These are phyloP conservation scores for Actinia tenebrosa DNA, from an alignment of 64 coral and sea anemone species.

Conservation along the genomic window DNA sequence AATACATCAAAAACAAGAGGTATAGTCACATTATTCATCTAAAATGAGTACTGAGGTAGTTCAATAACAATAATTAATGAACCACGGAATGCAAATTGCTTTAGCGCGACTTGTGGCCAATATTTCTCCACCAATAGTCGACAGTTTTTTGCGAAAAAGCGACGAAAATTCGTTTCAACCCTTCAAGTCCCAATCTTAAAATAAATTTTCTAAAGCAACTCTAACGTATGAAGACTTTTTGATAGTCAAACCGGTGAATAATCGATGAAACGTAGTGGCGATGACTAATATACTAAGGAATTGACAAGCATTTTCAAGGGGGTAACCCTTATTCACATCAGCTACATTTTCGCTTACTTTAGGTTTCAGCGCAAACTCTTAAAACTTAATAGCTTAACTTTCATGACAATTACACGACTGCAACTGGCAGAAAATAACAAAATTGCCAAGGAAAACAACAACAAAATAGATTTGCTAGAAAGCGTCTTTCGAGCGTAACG, in stretches of 20 bases:
- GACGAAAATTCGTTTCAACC: background rate
- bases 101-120: background rate
- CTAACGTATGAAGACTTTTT: background rate
- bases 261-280: background rate
- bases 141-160: background rate
- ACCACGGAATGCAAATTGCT: background rate
- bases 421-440: background rate
- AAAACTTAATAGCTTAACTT: background rate
- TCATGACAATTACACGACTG: background rate
- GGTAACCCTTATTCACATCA: background rate
- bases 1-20: background rate
- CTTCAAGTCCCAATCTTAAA: background rate
- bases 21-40: background rate
- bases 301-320: background rate
- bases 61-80: background rate
- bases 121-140: background rate
- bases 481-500: slow-evolving; percentile 24
- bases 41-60: background rate
- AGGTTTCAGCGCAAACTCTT: background rate
- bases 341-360: background rate
- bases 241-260: background rate
- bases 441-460: background rate
- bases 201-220: background rate
- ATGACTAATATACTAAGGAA: background rate
- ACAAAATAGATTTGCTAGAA: background rate